Evolutionary conservation across 2,888 invertebrate species (phyloP), one percentile per base, ranked within the genome.

Genomic region (Standfussiana lucernea): DNA sequence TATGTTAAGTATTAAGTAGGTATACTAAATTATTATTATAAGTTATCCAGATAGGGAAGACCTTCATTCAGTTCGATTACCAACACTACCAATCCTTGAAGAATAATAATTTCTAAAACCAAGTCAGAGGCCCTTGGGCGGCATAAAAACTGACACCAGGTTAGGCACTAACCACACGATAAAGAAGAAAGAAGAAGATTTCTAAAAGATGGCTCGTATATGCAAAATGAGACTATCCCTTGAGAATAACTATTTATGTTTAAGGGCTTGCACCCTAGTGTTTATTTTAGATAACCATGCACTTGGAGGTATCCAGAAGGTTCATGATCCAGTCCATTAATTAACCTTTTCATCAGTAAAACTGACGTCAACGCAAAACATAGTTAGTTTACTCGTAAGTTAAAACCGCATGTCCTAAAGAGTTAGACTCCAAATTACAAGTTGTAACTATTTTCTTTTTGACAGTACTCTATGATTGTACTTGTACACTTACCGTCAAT

Each of bases 401-500:
- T 28, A 15, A 13, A n/a, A 53, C 28, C 10, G 50, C n/a, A 24
- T 24, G 1, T n/a, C 10, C 3, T 10, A 2, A 47, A 21, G 47
- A 47, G 3, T 47, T 21, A 21, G 2, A 50, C 24, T 10, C n/a
- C n/a, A n/a, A 53, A 13, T n/a, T n/a, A 13, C 5, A n/a, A n/a
- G 53, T 4, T 53, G 11, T 11, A 4, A 50, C 24, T 24, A 50
- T 24, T 24, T 24, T 24, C 0, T 24, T 50, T 1, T 53, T 53
- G 53, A 53, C n/a, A 5, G 53, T n/a, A 56, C 7, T 28, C 8
- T 40, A 2, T 15, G 7, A 35, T n/a, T 7, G n/a, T n/a, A n/a
- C n/a, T n/a, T n/a, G 42, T 59, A 28, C 56, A 24, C 85, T 97
- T 94, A 98, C 98, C 98, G 89, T 98, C 97, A 85, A 98, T 97